A percentile compares a stretch with the other conserved stretches of the same genome.
phyloP scores from a whole-genome alignment of 2,888 invertebrate genomes.

The Galerucella nymphaeae region DNA sequence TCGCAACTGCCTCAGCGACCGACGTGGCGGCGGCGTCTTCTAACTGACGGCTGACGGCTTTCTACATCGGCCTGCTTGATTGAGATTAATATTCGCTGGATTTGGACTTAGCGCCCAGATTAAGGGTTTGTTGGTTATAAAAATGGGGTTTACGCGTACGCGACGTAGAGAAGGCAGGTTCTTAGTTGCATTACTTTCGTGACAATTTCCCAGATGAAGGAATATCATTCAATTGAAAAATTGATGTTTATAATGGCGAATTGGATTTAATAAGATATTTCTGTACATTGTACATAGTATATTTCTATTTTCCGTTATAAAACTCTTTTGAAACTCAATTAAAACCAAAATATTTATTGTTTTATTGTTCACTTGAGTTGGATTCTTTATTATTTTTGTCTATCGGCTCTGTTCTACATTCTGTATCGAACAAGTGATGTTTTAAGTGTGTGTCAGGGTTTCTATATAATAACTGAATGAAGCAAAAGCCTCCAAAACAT shows the following conservation, averaged over 20 bases:
- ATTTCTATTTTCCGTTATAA: no score
- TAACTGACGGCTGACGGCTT: constrained; percentile 55
- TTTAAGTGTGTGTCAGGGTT: no score
- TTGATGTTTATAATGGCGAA: not conserved
- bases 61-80: constrained; percentile 54
- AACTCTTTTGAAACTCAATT: no score
- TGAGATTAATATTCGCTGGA: constrained; percentile 60
- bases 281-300: no score
- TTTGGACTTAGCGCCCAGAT: constrained; percentile 55
- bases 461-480: no score
- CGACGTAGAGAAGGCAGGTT: constrained; percentile 13
- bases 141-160: constrained; percentile 28
- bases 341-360: no score
- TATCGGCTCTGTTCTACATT: no score
- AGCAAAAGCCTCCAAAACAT: no score
- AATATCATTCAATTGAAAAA: not conserved
- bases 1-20: constrained; percentile 25
- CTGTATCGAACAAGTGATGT: no score
- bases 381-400: no score
- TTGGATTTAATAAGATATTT: no score
- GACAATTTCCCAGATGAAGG: not conserved
- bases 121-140: constrained; percentile 45
- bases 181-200: constrained; percentile 5
- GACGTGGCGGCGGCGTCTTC: constrained; percentile 28
- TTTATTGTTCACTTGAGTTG: no score